Conservation (phyloP, 2,888 invertebrate genomes). For the Julus scanicus region DNA sequence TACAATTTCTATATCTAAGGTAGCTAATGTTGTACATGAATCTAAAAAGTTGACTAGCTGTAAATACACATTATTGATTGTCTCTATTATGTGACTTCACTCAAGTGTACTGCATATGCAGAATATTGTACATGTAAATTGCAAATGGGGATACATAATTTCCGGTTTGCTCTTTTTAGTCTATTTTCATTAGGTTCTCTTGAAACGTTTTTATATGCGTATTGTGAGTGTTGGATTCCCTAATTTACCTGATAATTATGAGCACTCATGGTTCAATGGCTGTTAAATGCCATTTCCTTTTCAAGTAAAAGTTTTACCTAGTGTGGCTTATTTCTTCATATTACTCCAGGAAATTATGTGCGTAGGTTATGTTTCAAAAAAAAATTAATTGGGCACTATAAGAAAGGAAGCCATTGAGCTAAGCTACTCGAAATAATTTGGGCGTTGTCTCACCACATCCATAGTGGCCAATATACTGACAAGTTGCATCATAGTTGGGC, state of each 20-base stretch:
- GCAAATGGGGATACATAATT: too few relatives aligned
- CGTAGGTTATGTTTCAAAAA: neutral
- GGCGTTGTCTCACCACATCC: conserved; percentile 4
- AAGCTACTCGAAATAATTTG: conserved; percentile 28
- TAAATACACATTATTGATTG: too few relatives aligned
- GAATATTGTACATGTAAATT: too few relatives aligned
- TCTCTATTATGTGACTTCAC: too few relatives aligned
- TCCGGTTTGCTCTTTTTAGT: too few relatives aligned
- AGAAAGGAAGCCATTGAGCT: neutral
- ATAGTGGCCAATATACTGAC: neutral
- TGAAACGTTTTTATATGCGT: too few relatives aligned
- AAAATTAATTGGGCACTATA: neutral
- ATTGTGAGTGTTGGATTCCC: neutral
- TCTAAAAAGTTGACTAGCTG: too few relatives aligned
- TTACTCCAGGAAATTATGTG: neutral
- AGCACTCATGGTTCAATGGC: neutral
- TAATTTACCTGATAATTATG: neutral
- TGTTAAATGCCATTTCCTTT: conserved; percentile 2
- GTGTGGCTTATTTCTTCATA: neutral
- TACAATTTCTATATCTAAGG: too few relatives aligned
- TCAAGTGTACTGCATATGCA: too few relatives aligned
- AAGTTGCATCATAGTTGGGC: neutral
- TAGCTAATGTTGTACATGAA: too few relatives aligned
- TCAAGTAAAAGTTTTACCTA: neutral
- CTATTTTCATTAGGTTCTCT: too few relatives aligned